These are phyloP conservation scores for Ormia ochracea DNA, from an alignment of 2,888 invertebrate species.

Conservation along the genomic window DNA sequence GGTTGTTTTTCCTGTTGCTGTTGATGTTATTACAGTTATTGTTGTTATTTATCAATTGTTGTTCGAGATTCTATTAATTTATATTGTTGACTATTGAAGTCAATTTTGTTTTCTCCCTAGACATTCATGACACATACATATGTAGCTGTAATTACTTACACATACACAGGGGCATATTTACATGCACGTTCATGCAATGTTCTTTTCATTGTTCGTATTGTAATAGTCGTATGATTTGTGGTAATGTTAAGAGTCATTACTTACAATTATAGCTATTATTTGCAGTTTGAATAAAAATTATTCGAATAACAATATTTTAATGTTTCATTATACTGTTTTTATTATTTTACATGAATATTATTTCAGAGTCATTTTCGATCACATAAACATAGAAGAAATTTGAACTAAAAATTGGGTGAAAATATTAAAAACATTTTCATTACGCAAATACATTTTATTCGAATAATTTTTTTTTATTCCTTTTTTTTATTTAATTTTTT, in stretches of 20 bases:
- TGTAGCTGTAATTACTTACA: conserved; percentile 2
- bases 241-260: conserved; percentile 59
- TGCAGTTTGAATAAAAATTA: too few relatives aligned
- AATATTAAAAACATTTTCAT: too few relatives aligned
- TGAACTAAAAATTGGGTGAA: too few relatives aligned
- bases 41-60: conserved; percentile 14
- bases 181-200: not conserved
- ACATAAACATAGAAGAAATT: too few relatives aligned
- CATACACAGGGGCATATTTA: not conserved
- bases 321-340: too few relatives aligned
- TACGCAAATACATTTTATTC: too few relatives aligned
- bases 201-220: not conserved
- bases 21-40: conserved; percentile 20
- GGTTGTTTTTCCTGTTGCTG: conserved; percentile 16
- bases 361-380: too few relatives aligned
- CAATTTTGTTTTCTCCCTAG: conserved; percentile 39
- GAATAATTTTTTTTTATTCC: too few relatives aligned
- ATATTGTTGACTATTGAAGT: conserved; percentile 51
- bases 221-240: conserved; percentile 46
- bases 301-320: too few relatives aligned
- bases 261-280: conserved; percentile 58
- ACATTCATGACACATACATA: too few relatives aligned
- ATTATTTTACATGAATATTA: too few relatives aligned
- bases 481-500: too few relatives aligned
- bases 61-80: conserved; percentile 52